Conservation (phyloP, 2,113 vertebrate genomes). For the Addax nasomaculatus region DNA sequence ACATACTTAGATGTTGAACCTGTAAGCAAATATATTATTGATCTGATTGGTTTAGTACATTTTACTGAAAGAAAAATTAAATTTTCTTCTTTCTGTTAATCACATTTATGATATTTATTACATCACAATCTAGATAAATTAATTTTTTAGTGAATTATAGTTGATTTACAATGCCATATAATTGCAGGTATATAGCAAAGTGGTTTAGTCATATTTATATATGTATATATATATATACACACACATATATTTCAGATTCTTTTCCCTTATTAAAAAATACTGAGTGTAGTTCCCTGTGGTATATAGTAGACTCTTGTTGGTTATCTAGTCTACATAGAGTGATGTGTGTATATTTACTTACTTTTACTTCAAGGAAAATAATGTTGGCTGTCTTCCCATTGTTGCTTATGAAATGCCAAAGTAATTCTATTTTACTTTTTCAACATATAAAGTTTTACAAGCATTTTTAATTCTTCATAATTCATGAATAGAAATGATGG, state of each 20-base stretch:
- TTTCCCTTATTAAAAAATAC: neutral
- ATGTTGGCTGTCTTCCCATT: neutral
- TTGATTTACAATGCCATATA: neutral
- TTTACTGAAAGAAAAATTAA: neutral
- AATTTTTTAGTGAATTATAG: neutral
- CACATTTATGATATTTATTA: neutral
- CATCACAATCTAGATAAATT: neutral
- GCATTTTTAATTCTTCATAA: neutral
- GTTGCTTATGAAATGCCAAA: neutral
- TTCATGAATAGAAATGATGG: neutral
- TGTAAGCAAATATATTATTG: conserved; percentile 80
- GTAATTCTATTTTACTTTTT: neutral
- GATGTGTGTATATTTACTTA: neutral
- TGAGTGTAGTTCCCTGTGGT: neutral
- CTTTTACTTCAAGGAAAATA: neutral
- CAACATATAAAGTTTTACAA: neutral
- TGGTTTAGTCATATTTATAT: neutral
- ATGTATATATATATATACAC: neutral
- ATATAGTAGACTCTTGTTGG: neutral
- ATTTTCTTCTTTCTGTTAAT: neutral
- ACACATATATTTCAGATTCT: neutral
- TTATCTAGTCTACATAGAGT: neutral
- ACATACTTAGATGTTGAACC: conserved; percentile 94
- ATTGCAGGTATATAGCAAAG: neutral
- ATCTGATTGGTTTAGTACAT: neutral